A percentile compares a stretch with the other conserved stretches of the same genome.
Conservation (phyloP, 2,888 invertebrate species). For the Oscheius sp. region DNA sequence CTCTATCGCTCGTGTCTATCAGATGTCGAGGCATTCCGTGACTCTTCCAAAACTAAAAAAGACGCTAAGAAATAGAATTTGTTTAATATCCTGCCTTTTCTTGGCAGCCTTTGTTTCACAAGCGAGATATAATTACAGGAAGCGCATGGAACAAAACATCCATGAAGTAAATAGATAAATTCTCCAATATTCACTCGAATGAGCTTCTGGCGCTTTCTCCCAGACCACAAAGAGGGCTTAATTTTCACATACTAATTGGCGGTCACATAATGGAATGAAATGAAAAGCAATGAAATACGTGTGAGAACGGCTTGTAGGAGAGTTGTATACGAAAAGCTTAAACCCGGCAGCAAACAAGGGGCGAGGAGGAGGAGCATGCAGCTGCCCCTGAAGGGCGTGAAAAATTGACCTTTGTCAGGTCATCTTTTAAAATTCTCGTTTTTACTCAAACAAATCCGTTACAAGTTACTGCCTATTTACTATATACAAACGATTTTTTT, state of each 20-base stretch:
- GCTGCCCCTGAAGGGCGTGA: conserved; percentile 2
- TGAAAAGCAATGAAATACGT: not conserved
- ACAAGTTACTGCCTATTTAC: not conserved
- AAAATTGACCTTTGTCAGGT: conserved; percentile 12
- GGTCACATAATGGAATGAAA: not conserved
- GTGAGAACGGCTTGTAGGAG: not conserved
- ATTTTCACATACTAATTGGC: not conserved
- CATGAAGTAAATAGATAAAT: not conserved
- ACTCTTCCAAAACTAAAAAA: not conserved
- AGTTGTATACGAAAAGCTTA: not conserved
- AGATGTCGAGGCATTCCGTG: not conserved
- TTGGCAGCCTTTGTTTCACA: not conserved
- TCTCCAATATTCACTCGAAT: not conserved
- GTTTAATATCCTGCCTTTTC: no score
- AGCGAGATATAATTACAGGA: no score
- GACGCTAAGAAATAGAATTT: not conserved
- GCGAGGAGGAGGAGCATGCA: not conserved
- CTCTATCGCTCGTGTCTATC: not conserved
- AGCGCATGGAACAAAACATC: no score
- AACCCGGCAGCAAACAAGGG: not conserved
- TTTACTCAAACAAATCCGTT: not conserved
- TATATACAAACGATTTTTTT: not conserved
- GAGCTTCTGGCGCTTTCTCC: not conserved
- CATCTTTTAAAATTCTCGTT: not conserved
- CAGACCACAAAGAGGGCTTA: not conserved